These are phyloP conservation scores for Lophius piscatorius DNA, from an alignment of 2,113 vertebrate species.

Conservation along the genomic window DNA sequence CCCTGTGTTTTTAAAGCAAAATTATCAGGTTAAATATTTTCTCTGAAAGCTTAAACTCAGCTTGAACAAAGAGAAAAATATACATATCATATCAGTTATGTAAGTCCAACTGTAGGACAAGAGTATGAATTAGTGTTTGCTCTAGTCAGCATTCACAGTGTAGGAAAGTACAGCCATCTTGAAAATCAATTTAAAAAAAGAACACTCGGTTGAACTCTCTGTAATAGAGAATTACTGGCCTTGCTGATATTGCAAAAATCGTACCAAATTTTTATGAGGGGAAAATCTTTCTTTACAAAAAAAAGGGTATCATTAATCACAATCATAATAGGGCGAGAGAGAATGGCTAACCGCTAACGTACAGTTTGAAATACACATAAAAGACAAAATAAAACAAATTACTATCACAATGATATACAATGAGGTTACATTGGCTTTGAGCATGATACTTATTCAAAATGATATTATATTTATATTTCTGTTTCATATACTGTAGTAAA, in stretches of 20 bases:
- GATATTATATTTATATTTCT: conserved; percentile 30
- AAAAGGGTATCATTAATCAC: conserved; percentile 46
- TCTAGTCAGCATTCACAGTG: background rate
- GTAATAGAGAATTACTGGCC: conserved; percentile 25
- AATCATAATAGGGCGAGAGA: conserved; percentile 51
- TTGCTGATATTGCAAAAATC: conserved; percentile 47
- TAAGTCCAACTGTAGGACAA: too few relatives aligned
- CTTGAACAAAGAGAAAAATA: too few relatives aligned
- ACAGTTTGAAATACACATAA: conserved; percentile 46
- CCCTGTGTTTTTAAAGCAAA: background rate
- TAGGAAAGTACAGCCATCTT: conserved; percentile 12
- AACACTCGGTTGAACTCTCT: conserved; percentile 26
- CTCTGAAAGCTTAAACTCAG: conserved; percentile 7
- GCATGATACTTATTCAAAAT: conserved; percentile 22
- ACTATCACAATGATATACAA: conserved; percentile 53
- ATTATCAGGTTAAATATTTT: too few relatives aligned
- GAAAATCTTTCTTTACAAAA: conserved; percentile 54
- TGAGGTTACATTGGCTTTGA: conserved; percentile 39
- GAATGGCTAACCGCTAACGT: conserved; percentile 52
- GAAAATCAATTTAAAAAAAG: conserved; percentile 1
- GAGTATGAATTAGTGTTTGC: too few relatives aligned
- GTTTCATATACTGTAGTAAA: conserved; percentile 42
- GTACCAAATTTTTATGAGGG: conserved; percentile 50
- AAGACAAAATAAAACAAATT: conserved; percentile 46
- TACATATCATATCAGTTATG: too few relatives aligned